Evolutionary conservation across 37 sponge, comb jelly and placozoan genomes (phyloP).

Genomic region (Theonella swinhoei): DNA sequence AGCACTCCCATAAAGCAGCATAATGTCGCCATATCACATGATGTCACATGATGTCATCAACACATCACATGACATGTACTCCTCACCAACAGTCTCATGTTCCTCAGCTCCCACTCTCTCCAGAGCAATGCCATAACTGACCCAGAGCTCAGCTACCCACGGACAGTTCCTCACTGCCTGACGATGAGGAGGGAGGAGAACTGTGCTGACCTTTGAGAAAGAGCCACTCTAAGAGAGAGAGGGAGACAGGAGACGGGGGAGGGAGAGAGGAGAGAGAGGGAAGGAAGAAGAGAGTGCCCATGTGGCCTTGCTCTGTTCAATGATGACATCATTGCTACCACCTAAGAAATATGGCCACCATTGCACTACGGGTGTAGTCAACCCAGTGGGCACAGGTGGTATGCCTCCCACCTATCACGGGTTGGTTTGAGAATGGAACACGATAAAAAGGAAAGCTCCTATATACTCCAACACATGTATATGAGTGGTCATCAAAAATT

Average conservation of each 20-base stretch:
- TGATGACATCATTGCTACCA: no score
- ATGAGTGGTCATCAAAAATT: background rate
- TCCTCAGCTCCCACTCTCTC: conserved; percentile 41
- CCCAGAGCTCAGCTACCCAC: conserved; percentile 72
- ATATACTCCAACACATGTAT: background rate
- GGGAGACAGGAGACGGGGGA: no score
- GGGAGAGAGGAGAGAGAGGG: no score
- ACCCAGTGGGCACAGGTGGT: no score
- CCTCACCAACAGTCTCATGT: conserved; percentile 61
- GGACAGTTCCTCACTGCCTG: conserved; percentile 85
- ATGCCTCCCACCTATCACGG: no score
- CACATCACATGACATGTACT: background rate
- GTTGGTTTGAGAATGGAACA: no score
- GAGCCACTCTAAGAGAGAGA: background rate
- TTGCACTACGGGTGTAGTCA: background rate
- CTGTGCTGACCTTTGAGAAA: background rate
- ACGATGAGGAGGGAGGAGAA: conserved; percentile 35
- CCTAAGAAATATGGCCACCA: background rate
- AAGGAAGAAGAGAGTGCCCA: no score
- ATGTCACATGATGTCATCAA: no score
- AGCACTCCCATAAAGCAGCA: no score
- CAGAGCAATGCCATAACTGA: conserved; percentile 22
- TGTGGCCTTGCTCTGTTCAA: conserved; percentile 1
- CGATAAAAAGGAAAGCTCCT: background rate
- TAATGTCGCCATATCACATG: no score